Percentiles rank a stretch among this genome's conserved stretches.
These are phyloP conservation scores for Melospiza georgiana DNA, from an alignment of 2,113 vertebrate genomes.

Conservation along the genomic window DNA sequence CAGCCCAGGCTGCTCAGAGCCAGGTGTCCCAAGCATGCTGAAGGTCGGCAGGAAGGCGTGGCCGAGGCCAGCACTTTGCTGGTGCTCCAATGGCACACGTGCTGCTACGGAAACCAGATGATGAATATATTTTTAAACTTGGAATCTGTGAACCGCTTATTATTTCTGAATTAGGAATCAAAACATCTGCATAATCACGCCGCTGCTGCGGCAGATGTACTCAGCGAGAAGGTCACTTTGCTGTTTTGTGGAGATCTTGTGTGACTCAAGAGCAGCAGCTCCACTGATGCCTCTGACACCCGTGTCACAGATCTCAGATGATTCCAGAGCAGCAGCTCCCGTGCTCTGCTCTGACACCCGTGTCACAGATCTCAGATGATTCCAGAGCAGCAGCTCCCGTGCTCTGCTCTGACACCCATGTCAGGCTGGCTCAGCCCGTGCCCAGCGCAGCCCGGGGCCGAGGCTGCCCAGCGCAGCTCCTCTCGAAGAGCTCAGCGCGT, in stretches of 20 bases:
- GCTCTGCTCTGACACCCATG: not conserved
- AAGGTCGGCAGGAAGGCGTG: not conserved
- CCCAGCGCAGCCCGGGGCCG: not conserved
- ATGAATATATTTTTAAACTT: constrained; percentile 77
- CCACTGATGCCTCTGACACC: not conserved
- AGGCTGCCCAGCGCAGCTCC: not conserved
- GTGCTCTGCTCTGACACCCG: no score
- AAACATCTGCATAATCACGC: constrained; percentile 65
- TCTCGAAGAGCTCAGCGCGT: not conserved
- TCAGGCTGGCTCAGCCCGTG: not conserved
- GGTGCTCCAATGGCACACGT: not conserved
- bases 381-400: not conserved
- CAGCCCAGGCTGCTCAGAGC: not conserved
- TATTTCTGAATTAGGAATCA: constrained; percentile 77
- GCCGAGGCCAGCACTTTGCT: not conserved
- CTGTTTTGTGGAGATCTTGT: not conserved
- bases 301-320: not conserved
- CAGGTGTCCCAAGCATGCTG: not conserved
- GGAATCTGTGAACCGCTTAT: constrained; percentile 69
- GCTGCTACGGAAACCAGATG: constrained; percentile 56
- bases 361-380: not conserved
- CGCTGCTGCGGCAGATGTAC: constrained; percentile 51
- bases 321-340: no score
- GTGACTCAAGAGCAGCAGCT: not conserved
- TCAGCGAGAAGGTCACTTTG: constrained; percentile 45